phyloP scores from a whole-genome alignment of 2,113 vertebrate genomes.

The Psilopsiagon aymara region DNA sequence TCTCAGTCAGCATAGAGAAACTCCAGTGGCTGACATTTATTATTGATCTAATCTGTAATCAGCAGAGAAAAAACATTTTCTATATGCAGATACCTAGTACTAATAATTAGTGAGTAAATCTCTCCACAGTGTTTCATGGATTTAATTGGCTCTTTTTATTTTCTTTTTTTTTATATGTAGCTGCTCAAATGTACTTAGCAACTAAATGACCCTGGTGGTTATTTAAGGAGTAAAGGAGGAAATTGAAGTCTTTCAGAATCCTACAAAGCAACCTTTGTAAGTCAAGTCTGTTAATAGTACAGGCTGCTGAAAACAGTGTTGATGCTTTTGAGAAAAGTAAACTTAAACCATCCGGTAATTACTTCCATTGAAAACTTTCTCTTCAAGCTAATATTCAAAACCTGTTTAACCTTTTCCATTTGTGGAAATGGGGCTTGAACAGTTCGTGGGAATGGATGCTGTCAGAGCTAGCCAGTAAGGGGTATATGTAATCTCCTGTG shows the following conservation, averaged over 20 bases:
- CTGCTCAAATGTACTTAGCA: neutral
- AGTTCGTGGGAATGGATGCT: neutral
- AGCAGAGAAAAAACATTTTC: neutral
- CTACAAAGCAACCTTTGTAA: neutral
- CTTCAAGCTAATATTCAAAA: neutral
- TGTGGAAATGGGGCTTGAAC: neutral
- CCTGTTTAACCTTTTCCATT: neutral
- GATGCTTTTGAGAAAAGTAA: neutral
- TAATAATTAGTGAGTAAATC: neutral
- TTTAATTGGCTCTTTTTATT: neutral
- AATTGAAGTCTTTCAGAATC: neutral
- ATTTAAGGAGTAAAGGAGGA: neutral
- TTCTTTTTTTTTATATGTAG: neutral
- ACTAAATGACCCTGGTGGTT: neutral
- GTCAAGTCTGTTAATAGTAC: neutral
- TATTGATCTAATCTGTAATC: neutral
- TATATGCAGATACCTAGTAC: neutral
- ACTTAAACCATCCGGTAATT: neutral
- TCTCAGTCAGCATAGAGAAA: neutral
- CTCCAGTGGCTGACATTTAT: neutral
- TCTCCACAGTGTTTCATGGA: neutral
- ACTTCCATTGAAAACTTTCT: neutral
- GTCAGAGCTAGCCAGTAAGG: neutral
- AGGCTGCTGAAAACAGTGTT: neutral
- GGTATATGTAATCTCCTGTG: neutral